Percentiles rank a stretch among this genome's conserved stretches.
Conservation (phyloP, 2,797 vertebrate genomes). For the Protonibea diacanthus region DNA sequence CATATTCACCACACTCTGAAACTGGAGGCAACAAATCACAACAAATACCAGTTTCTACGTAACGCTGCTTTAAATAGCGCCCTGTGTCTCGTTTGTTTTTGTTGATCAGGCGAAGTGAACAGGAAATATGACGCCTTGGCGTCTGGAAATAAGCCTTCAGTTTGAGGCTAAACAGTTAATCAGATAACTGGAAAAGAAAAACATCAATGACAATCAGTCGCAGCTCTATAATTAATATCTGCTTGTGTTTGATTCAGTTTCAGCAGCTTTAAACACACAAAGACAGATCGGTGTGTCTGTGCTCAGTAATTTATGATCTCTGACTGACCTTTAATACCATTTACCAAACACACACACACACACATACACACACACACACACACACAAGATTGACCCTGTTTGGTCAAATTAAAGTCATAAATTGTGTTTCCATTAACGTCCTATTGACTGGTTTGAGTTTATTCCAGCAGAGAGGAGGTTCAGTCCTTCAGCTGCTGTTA, state of each 20-base stretch:
- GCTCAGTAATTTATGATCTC: constrained; percentile 31
- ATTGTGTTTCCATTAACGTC: constrained; percentile 70
- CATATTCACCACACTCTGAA: too few species aligned
- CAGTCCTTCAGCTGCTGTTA: constrained; percentile 48
- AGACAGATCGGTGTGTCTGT: not conserved
- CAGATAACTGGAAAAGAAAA: constrained; percentile 14
- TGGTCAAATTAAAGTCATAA: constrained; percentile 73
- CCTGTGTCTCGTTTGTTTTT: too few species aligned
- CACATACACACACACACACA: constrained; percentile 32
- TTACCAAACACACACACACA: constrained; percentile 18
- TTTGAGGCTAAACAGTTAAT: not conserved
- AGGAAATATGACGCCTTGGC: not conserved
- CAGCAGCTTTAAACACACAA: constrained; percentile 21
- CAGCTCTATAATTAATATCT: constrained; percentile 13
- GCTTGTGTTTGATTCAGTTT: not conserved
- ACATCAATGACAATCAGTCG: constrained; percentile 7
- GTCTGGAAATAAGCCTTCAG: not conserved
- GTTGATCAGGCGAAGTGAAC: too few species aligned
- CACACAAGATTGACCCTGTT: constrained; percentile 50
- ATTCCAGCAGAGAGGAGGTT: constrained; percentile 54
- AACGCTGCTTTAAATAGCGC: too few species aligned
- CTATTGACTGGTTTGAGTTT: constrained; percentile 68
- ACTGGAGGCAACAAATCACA: too few species aligned
- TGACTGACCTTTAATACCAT: constrained; percentile 39
- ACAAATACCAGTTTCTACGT: too few species aligned